Evolutionary conservation across 2,888 invertebrate species (phyloP), one percentile per base, ranked within the genome.

Genomic region (Lissonota sp.): DNA sequence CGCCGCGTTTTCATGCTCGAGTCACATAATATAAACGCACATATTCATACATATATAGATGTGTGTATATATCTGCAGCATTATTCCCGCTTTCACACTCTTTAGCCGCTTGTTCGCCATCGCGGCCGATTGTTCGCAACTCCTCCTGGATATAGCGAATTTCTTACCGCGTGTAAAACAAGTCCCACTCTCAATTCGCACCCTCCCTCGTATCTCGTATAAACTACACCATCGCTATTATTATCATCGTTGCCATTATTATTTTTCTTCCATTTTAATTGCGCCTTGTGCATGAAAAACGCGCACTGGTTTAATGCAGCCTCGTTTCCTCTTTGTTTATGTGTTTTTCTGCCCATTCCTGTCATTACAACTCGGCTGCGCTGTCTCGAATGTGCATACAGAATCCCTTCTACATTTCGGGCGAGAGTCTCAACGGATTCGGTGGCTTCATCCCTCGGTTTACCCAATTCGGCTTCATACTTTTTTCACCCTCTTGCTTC

Each of bases 51-150:
- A 26, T 26, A 26, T 26, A 26, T 26, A 26, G 1, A 26, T 26
- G 3, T 26, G 3, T 26, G 3, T 26, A 26, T 26, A 26, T 26
- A 26, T 26, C 26, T 26, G 26, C 14, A 10, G 6, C 26, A 26
- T 55, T 39, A 51, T 69, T 58, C 14, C 57, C 57, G 53, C 49
- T 69, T 55, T 51, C 62, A 46, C 16, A n/a, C 46, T 67, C 14
- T 10, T 12, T 4, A 46, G 72, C 16, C 67, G 39, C 40, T 72
- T 63, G 39, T 26, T 26, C 40, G 39, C 7, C 4, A 49, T n/a
- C 55, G 14, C 60, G 51, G 46, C 49, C 44, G 80, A 76, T 80
- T 80, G 80, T 80, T 80, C 57, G 80, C 57, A 8, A 69, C 64
- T n/a, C 40, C 62, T 67, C 42, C 12, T 16, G 1, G 26, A 26